phyloP scores from a whole-genome alignment of 2,888 invertebrate species.

The Malthinus flaveolus region DNA sequence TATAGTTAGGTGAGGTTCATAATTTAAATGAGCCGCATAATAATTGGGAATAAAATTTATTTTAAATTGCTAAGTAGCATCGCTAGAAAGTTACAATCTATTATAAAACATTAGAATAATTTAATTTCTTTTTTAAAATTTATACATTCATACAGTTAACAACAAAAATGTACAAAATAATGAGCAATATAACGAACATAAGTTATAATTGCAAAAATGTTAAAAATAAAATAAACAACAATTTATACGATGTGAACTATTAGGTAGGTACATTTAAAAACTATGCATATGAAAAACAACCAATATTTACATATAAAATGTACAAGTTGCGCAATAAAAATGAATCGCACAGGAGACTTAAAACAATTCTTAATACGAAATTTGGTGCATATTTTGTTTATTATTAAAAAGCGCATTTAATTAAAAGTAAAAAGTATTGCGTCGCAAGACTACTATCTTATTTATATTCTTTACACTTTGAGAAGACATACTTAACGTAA shows the following conservation, averaged over 20 bases:
- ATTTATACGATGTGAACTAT: conserved; percentile 36
- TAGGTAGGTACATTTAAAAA: conserved; percentile 32
- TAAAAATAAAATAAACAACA: conserved; percentile 43
- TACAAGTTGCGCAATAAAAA: conserved; percentile 41
- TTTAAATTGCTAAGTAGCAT: conserved; percentile 51
- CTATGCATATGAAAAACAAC: conserved; percentile 33
- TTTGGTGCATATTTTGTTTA: conserved; percentile 12
- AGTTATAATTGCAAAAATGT: conserved; percentile 39
- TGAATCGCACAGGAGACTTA: not conserved
- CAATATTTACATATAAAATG: conserved; percentile 48
- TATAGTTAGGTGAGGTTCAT: too few relatives aligned
- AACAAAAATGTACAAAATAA: conserved; percentile 51
- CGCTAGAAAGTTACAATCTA: conserved; percentile 51
- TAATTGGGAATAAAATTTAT: conserved; percentile 34
- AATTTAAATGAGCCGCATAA: not conserved
- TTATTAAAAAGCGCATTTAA: conserved; percentile 8
- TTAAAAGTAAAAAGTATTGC: conserved; percentile 12
- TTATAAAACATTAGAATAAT: conserved; percentile 50
- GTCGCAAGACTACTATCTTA: conserved; percentile 12
- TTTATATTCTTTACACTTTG: not conserved
- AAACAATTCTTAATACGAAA: conserved; percentile 6
- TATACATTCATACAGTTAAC: conserved; percentile 40
- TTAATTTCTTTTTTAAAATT: conserved; percentile 39
- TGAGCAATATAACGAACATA: conserved; percentile 37
- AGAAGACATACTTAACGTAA: too few relatives aligned